Base-by-base conservation (phyloP, 2,797 vertebrate genomes). In the Thripadectes ignobilis region DNA sequence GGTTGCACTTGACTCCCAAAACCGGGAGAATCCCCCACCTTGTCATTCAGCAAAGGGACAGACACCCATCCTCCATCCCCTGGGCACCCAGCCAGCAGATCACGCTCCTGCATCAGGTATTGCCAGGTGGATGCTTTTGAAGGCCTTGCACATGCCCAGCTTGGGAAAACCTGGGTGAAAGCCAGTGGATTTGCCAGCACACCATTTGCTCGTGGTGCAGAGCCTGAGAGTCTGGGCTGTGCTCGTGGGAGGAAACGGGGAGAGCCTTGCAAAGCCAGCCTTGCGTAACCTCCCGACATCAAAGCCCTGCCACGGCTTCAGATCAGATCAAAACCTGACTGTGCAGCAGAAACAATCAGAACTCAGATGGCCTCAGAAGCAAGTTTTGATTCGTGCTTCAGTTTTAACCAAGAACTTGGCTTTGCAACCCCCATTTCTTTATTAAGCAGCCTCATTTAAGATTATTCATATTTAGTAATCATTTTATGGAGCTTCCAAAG, bases 141-240 rank as follows among this genome's bases (percentile, higher is more conserved):
- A 21, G 79, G 55, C 34, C 55, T 10, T 10, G 3, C 5, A 11
- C 6, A 46, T 91, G 55, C 49, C n/a, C 73, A 79, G 13, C 51
- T 63, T 4, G 4, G 59, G 59, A 57, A 80, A 90, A 59, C 9
- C 48, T 59, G 7, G 34, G 82, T 34, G 92, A 39, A 89, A 95
- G 92, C 71, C 26, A 68, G 51, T 4, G 45, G 34, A 51, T 59
- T 73, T 76, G 80, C 76, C 79, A 88, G 91, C 13, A 45, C 93
- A 57, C 29, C 57, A 57, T 61, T 43, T 58, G 59, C 80, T 93
- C 27, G 5, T 66, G 55, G 49, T 34, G 61, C 84, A 88, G 89
- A 96, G 92, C 52, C 95, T 4, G 94, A 92, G 95, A 96, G 91
- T 84, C 94, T 96, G 85, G 67, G 59, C 2, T 92, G 85, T 34